phyloP scores from a whole-genome alignment of 1,140 invertebrate genomes.

The Macrotrachela quadricornifera region DNA sequence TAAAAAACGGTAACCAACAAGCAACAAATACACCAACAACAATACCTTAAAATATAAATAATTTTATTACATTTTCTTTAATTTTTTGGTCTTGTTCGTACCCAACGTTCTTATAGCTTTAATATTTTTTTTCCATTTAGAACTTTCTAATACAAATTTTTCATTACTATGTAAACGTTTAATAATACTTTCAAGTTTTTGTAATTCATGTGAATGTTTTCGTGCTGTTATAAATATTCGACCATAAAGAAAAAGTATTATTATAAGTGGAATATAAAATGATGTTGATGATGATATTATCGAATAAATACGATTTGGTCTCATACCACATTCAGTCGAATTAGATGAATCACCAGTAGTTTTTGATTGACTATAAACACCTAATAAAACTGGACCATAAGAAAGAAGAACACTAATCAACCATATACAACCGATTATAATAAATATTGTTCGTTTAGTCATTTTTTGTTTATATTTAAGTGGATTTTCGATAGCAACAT shows the following conservation, averaged over 20 bases:
- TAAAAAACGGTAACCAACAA: constrained; percentile 9
- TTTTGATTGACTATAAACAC: not conserved
- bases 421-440: constrained; percentile 1
- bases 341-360: not conserved
- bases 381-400: constrained; percentile 5
- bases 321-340: constrained; percentile 45
- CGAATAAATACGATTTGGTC: constrained; percentile 74
- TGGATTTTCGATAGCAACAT: constrained; percentile 29
- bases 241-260: constrained; percentile 61
- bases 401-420: constrained; percentile 2
- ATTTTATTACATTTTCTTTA: not conserved
- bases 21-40: constrained; percentile 4
- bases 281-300: constrained; percentile 88
- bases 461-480: constrained; percentile 26
- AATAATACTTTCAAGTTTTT: too few species aligned
- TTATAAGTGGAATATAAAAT: constrained; percentile 77
- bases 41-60: not conserved
- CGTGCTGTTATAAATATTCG: constrained; percentile 3
- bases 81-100: not conserved
- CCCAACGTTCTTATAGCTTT: constrained; percentile 8
- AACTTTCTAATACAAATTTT: too few species aligned
- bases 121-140: not conserved
- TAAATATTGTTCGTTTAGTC: constrained; percentile 17
- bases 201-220: too few species aligned
- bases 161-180: too few species aligned